phyloP scores from a whole-genome alignment of 2,888 invertebrate genomes.

The Archaeoteleia sp. region DNA sequence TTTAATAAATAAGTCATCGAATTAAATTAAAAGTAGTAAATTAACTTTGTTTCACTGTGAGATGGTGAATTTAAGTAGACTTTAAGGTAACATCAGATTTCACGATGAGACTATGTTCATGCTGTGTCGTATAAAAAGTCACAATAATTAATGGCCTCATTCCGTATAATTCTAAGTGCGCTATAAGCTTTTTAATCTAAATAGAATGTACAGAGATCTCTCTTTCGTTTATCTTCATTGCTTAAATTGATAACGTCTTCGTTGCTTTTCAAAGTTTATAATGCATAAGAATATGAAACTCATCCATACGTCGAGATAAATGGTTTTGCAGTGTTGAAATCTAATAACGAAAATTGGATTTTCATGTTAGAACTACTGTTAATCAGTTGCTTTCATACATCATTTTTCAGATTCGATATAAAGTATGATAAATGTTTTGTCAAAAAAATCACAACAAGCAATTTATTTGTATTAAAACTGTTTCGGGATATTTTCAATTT shows the following conservation, averaged over 20 bases:
- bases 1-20: constrained; percentile 11
- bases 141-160: constrained; percentile 35
- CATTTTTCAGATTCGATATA: no score
- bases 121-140: constrained; percentile 16
- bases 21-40: constrained; percentile 16
- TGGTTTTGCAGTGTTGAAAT: constrained; percentile 30
- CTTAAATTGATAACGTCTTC: constrained; percentile 42
- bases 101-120: constrained; percentile 4
- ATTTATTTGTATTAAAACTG: no score
- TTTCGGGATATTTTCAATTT: no score
- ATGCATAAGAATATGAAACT: constrained; percentile 20
- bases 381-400: constrained; percentile 5
- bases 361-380: constrained; percentile 3
- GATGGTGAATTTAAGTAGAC: constrained; percentile 15
- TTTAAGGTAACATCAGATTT: constrained; percentile 7
- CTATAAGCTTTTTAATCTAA: constrained; percentile 44
- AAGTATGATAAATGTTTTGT: no score
- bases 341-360: constrained; percentile 38
- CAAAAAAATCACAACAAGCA: no score
- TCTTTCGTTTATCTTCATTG: constrained; percentile 48
- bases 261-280: constrained; percentile 34
- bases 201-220: constrained; percentile 41
- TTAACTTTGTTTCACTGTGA: constrained; percentile 16
- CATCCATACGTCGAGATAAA: constrained; percentile 28
- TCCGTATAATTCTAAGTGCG: constrained; percentile 32